phyloP scores from a whole-genome alignment of 2,888 invertebrate genomes.

The Dolomedes plantarius region DNA sequence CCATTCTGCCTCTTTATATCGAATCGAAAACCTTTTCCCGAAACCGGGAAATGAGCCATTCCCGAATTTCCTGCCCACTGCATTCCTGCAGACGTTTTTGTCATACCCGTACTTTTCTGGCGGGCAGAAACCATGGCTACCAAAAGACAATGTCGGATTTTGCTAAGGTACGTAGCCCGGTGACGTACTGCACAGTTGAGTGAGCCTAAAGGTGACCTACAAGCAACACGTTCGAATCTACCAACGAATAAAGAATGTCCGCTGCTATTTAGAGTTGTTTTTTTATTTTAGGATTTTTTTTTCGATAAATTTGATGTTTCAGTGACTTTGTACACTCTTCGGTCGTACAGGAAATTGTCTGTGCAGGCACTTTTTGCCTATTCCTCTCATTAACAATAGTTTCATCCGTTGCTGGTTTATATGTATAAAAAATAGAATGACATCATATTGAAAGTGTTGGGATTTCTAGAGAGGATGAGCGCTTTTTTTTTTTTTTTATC shows the following conservation, averaged over 20 bases:
- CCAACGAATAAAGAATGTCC: slow-evolving; percentile 60
- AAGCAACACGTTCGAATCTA: slow-evolving; percentile 58
- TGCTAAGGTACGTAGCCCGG: slow-evolving; percentile 32
- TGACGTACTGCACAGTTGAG: slow-evolving; percentile 67
- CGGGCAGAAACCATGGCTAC: slow-evolving; percentile 61
- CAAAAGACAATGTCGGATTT: slow-evolving; percentile 53
- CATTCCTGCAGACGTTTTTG: slow-evolving; percentile 36
- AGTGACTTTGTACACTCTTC: slow-evolving; percentile 68
- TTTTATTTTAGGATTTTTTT: slow-evolving; percentile 21
- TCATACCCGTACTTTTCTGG: slow-evolving; percentile 15
- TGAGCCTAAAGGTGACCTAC: slow-evolving; percentile 67
- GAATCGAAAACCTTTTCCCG: neutral
- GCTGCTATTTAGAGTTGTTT: slow-evolving; percentile 36
- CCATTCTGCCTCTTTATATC: too few species aligned
- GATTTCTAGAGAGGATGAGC: too few species aligned
- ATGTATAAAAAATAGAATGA: neutral
- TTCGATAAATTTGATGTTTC: slow-evolving; percentile 64
- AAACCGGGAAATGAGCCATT: slow-evolving; percentile 3
- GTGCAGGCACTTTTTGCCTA: slow-evolving; percentile 34
- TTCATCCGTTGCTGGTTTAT: slow-evolving; percentile 35
- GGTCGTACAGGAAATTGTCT: slow-evolving; percentile 58
- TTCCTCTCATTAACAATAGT: slow-evolving; percentile 47
- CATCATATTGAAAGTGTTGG: neutral
- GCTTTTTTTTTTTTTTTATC: too few species aligned
- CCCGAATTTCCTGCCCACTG: slow-evolving; percentile 13